Evolutionary conservation across 35 echinoderm and acorn worm genomes (phyloP).

Genomic region (Apostichopus californicus): DNA sequence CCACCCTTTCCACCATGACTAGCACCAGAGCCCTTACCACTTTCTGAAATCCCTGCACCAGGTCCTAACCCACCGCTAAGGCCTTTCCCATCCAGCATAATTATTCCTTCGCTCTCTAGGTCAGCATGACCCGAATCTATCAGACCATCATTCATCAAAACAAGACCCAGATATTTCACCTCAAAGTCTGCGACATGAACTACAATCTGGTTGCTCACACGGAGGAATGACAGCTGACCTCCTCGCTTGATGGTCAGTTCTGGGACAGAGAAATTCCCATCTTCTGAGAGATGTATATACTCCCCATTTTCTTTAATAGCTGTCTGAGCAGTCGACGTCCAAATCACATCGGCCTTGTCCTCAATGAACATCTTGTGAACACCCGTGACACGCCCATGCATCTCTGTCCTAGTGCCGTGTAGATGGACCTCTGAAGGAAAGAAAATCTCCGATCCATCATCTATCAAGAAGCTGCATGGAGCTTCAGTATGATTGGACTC

Average conservation of each 20-base stretch:
- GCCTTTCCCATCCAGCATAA: conserved; percentile 77
- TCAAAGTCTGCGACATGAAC: conserved; percentile 75
- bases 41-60: conserved; percentile 56
- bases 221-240: conserved; percentile 65
- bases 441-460: conserved; percentile 83
- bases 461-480: conserved; percentile 84
- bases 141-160: conserved; percentile 79
- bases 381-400: conserved; percentile 78
- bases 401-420: conserved; percentile 80
- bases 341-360: conserved; percentile 60
- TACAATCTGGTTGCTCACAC: conserved; percentile 57
- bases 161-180: conserved; percentile 75
- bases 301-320: conserved; percentile 77
- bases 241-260: conserved; percentile 74
- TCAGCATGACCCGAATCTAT: conserved; percentile 85
- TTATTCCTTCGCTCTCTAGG: conserved; percentile 82
- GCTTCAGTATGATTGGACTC: conserved; percentile 84
- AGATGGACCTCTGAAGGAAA: conserved; percentile 88
- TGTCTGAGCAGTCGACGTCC: conserved; percentile 86
- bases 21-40: conserved; percentile 63
- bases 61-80: conserved; percentile 52
- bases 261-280: conserved; percentile 87
- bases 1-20: conserved; percentile 80
- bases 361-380: conserved; percentile 88
- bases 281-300: conserved; percentile 76